A percentile compares a stretch with the other conserved stretches of the same genome.
These are phyloP conservation scores for Rhinogobius similis DNA, from an alignment of 2,113 vertebrate genomes.

Conservation along the genomic window DNA sequence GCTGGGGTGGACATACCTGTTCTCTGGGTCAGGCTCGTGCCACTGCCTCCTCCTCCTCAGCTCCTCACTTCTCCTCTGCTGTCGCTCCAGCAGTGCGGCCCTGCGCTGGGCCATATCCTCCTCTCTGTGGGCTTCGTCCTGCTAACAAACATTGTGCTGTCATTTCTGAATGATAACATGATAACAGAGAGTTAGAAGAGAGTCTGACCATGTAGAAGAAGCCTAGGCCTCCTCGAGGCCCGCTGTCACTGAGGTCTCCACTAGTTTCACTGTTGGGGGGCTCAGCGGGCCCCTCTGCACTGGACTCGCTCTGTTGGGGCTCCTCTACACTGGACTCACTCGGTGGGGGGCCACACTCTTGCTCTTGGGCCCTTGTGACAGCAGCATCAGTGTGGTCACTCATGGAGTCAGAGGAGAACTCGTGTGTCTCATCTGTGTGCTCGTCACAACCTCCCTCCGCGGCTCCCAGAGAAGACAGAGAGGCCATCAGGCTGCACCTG, in stretches of 20 bases:
- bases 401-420: slow-evolving; percentile 81
- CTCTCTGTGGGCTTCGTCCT: slow-evolving; percentile 79
- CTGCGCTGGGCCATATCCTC: slow-evolving; percentile 84
- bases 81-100: slow-evolving; percentile 82
- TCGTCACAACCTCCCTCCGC: slow-evolving; percentile 63
- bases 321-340: slow-evolving; percentile 2
- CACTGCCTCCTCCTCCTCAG: slow-evolving; percentile 79
- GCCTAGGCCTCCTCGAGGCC: slow-evolving; percentile 72
- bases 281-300: not conserved
- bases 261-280: slow-evolving; percentile 14
- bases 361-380: slow-evolving; percentile 9
- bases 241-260: slow-evolving; percentile 64
- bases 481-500: slow-evolving; percentile 74
- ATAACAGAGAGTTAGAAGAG: not conserved
- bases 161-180: not conserved
- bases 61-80: slow-evolving; percentile 85
- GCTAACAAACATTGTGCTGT: slow-evolving; percentile 15
- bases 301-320: not conserved
- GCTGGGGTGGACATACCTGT: slow-evolving; percentile 64
- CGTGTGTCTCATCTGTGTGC: slow-evolving; percentile 75
- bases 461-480: slow-evolving; percentile 71
- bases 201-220: slow-evolving; percentile 81
- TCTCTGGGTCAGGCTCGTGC: slow-evolving; percentile 82
- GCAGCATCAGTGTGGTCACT: slow-evolving; percentile 78
- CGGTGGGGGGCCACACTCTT: not conserved